A percentile compares a stretch with the other conserved stretches of the same genome.
phyloP scores from a whole-genome alignment of 2,888 invertebrate species.

The Adelphocoris suturalis region DNA sequence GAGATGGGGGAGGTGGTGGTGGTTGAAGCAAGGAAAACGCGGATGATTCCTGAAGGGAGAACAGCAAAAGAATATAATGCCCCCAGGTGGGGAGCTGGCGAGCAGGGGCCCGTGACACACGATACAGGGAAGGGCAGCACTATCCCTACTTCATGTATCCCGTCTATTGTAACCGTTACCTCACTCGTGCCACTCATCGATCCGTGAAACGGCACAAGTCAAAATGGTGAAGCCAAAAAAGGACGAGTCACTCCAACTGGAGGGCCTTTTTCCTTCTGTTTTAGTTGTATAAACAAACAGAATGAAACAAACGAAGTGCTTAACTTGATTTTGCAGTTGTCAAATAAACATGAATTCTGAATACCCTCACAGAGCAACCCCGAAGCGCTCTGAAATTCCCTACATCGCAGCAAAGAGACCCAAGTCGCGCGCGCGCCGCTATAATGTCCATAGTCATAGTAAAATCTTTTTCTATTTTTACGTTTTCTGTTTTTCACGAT shows the following conservation, averaged over 20 bases:
- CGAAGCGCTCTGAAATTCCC: too few species aligned
- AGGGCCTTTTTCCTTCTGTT: too few species aligned
- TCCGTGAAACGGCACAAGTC: slow-evolving; percentile 29
- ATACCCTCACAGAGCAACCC: too few species aligned
- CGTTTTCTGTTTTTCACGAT: too few species aligned
- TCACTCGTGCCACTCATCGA: slow-evolving; percentile 30
- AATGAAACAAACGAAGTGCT: not conserved
- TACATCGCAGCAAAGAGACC: too few species aligned
- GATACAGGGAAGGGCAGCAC: slow-evolving; percentile 3
- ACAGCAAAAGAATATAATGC: not conserved
- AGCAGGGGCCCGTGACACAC: slow-evolving; percentile 45
- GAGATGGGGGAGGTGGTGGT: too few species aligned
- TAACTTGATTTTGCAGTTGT: not conserved
- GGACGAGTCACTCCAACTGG: slow-evolving; percentile 23
- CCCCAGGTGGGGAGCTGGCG: slow-evolving; percentile 37
- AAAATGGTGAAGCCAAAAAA: slow-evolving; percentile 37
- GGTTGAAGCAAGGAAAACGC: slow-evolving; percentile 35
- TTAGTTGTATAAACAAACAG: too few species aligned
- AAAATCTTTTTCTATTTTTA: too few species aligned
- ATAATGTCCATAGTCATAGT: too few species aligned
- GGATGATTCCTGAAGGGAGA: slow-evolving; percentile 41
- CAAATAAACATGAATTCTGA: too few species aligned
- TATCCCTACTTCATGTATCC: slow-evolving; percentile 13
- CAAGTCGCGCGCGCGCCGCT: too few species aligned
- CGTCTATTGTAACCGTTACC: slow-evolving; percentile 27